Evolutionary conservation across 1,140 invertebrate species (phyloP).

Genomic region (Drusus annulatus): DNA sequence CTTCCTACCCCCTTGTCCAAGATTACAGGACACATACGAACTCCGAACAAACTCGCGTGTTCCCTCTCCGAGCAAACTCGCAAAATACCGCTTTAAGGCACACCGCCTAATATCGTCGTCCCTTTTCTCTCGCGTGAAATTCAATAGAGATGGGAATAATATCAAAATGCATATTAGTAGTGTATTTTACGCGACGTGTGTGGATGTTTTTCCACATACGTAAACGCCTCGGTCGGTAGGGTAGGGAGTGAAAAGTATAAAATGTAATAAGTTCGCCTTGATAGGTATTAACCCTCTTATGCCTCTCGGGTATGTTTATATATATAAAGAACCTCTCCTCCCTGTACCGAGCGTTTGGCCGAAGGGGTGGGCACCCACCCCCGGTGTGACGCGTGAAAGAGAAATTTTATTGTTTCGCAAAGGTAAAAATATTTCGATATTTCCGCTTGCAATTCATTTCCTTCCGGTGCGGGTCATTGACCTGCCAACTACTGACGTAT

Average conservation of each 20-base stretch:
- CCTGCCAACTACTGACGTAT: not conserved
- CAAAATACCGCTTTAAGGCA: constrained; percentile 15
- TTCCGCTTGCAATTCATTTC: constrained; percentile 39
- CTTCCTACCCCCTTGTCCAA: constrained; percentile 37
- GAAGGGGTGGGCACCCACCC: constrained; percentile 6
- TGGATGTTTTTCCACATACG: constrained; percentile 21
- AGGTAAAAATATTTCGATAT: constrained; percentile 38
- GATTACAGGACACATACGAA: constrained; percentile 46
- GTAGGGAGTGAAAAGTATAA: constrained; percentile 48
- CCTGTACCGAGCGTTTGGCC: constrained; percentile 2
- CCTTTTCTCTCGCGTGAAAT: not conserved
- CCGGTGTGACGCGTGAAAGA: constrained; percentile 14
- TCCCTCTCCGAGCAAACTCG: not conserved
- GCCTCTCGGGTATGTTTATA: constrained; percentile 27
- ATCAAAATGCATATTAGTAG: not conserved
- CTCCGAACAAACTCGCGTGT: constrained; percentile 18
- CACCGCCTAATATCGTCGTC: not conserved
- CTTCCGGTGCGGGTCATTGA: constrained; percentile 8
- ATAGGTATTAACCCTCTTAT: constrained; percentile 52
- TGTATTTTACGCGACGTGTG: constrained; percentile 5
- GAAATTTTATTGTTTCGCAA: constrained; percentile 35
- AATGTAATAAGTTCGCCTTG: constrained; percentile 52
- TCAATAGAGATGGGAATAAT: not conserved
- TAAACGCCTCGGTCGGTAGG: constrained; percentile 41
- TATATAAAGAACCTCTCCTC: constrained; percentile 34